Percentiles rank a stretch among this genome's conserved stretches.
Evolutionary conservation across 1,140 invertebrate genomes (phyloP).

Genomic region (Zelostemma sp.): DNA sequence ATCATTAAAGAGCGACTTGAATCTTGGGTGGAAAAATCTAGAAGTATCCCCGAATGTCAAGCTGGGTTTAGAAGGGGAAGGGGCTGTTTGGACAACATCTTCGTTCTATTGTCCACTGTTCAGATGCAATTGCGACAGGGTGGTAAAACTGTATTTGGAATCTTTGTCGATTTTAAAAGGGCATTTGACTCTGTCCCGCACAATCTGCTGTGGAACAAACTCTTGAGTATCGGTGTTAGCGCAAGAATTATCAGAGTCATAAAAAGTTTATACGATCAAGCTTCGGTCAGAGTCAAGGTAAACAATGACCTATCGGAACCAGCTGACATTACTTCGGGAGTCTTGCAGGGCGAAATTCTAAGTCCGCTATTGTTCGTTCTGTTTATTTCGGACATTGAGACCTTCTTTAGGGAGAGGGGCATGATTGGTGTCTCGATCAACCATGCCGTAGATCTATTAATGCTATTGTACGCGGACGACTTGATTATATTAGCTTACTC

Average conservation of each 20-base stretch:
- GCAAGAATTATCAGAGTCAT: background rate
- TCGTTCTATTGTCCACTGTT: conserved; percentile 28
- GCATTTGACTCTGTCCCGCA: conserved; percentile 20
- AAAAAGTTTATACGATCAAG: background rate
- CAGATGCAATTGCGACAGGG: conserved; percentile 18
- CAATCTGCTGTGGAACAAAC: conserved; percentile 14
- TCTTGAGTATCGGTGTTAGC: background rate
- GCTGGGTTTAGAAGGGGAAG: conserved; percentile 36
- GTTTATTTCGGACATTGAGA: conserved; percentile 33
- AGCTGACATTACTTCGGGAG: too few relatives aligned
- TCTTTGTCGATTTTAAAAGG: conserved; percentile 24
- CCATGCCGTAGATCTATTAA: too few relatives aligned
- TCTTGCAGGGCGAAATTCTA: conserved; percentile 33
- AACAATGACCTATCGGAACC: too few relatives aligned
- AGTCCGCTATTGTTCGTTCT: conserved; percentile 32
- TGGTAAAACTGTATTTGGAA: conserved; percentile 5
- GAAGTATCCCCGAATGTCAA: background rate
- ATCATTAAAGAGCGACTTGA: background rate
- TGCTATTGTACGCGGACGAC: too few relatives aligned
- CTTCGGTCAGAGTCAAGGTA: conserved; percentile 8
- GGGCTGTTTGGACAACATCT: conserved; percentile 43
- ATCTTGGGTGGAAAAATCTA: background rate
- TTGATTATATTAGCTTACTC: too few relatives aligned
- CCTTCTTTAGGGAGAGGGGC: too few relatives aligned
- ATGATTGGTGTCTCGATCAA: too few relatives aligned